phyloP scores from a whole-genome alignment of 2,797 vertebrate genomes.

The Macropodus opercularis region DNA sequence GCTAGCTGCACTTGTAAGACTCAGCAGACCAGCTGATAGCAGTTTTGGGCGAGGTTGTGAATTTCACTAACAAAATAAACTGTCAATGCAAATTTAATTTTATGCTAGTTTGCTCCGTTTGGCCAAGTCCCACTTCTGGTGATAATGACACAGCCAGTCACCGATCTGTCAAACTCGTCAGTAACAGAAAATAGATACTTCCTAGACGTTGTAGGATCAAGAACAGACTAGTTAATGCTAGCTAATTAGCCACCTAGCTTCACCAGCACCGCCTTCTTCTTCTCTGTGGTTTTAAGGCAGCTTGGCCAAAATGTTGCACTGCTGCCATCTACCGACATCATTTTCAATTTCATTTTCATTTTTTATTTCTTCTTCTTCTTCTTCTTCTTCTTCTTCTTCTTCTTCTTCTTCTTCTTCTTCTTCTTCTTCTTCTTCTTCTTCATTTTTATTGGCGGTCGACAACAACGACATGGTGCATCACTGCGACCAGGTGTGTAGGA shows the following conservation, averaged over 20 bases:
- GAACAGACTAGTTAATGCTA: background rate
- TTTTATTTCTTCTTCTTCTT: no score
- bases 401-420: no score
- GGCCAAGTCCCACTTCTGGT: background rate
- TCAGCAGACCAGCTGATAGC: background rate
- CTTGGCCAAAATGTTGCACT: no score
- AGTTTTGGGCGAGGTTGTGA: constrained; percentile 41
- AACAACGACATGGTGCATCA: no score
- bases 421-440: no score
- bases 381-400: no score
- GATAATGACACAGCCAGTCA: background rate
- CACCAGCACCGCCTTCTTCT: constrained; percentile 36
- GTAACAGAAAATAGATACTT: background rate
- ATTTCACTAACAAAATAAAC: background rate
- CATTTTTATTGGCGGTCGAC: no score
- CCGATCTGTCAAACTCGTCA: background rate
- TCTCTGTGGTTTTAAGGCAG: no score
- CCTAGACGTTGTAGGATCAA: constrained; percentile 6
- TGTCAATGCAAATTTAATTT: background rate
- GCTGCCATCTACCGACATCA: no score
- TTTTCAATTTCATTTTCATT: no score
- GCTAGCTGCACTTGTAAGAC: constrained; percentile 12
- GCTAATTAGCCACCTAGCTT: background rate
- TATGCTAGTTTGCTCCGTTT: background rate
- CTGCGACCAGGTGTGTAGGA: no score